phyloP scores from a whole-genome alignment of 2,113 vertebrate species.

The Tupaia tana region DNA sequence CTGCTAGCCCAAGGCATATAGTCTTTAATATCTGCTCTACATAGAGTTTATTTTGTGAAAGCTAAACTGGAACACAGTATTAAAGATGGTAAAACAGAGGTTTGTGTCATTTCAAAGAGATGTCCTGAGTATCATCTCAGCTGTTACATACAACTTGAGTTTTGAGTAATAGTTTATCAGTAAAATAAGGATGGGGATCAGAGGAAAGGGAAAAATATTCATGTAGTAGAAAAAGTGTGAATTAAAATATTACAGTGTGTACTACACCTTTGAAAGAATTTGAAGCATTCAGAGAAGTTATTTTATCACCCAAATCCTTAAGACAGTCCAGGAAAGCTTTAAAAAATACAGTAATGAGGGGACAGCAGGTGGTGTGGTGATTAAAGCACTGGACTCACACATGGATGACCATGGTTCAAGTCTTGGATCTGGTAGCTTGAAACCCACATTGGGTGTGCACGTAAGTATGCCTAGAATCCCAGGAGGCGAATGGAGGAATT shows the following conservation, averaged over 20 bases:
- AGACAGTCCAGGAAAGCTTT: not conserved
- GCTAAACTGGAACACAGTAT: not conserved
- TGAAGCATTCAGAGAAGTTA: not conserved
- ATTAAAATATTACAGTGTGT: not conserved
- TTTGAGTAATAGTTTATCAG: not conserved
- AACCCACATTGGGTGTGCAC: too few species aligned
- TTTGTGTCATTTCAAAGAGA: not conserved
- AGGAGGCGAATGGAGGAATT: too few species aligned
- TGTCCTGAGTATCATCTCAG: not conserved
- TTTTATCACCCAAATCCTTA: not conserved
- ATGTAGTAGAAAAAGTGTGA: not conserved
- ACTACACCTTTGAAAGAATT: conserved; percentile 9
- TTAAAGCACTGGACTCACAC: too few species aligned
- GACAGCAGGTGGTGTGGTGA: too few species aligned
- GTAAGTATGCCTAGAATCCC: too few species aligned
- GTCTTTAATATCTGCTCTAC: not conserved
- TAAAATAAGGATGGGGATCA: not conserved
- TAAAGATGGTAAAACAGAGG: not conserved
- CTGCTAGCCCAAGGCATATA: too few species aligned
- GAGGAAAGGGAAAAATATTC: not conserved
- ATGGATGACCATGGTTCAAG: too few species aligned
- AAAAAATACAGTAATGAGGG: not conserved
- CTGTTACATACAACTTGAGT: not conserved
- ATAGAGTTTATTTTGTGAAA: not conserved
- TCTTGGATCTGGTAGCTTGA: too few species aligned